Evolutionary conservation across 2,888 invertebrate genomes (phyloP).

Genomic region (Watsonalla binaria): DNA sequence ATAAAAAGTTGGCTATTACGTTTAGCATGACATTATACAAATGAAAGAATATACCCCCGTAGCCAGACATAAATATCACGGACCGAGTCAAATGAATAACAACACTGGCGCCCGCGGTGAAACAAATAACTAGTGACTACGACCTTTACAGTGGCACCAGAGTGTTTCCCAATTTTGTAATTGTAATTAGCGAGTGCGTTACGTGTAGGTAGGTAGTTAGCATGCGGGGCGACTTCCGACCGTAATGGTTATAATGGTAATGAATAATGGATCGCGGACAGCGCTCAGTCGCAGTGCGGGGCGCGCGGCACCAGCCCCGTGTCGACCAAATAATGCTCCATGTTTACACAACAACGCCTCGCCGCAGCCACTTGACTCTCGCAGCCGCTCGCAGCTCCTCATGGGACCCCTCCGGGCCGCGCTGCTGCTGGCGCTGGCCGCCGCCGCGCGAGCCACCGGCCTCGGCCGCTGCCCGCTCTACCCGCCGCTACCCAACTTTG

Average conservation of each 20-base stretch:
- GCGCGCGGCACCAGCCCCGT: conserved; percentile 14
- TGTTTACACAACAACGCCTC: conserved; percentile 30
- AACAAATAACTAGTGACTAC: not conserved
- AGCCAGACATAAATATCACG: too few relatives aligned
- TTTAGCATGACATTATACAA: too few relatives aligned
- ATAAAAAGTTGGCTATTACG: too few relatives aligned
- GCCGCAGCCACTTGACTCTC: not conserved
- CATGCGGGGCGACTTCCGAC: not conserved
- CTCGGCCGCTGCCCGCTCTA: conserved; percentile 84
- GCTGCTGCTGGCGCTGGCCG: conserved; percentile 39
- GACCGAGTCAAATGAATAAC: too few relatives aligned
- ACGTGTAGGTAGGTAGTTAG: not conserved
- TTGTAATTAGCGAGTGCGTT: not conserved
- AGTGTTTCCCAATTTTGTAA: not conserved
- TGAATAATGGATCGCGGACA: conserved; percentile 11
- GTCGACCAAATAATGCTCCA: conserved; percentile 35
- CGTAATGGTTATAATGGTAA: not conserved
- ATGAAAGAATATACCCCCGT: too few relatives aligned
- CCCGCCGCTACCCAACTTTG: conserved; percentile 81
- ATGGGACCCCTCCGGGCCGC: conserved; percentile 61
- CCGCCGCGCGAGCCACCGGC: conserved; percentile 64
- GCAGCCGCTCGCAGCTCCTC: not conserved
- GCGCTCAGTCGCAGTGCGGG: conserved; percentile 15
- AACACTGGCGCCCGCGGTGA: too few relatives aligned
- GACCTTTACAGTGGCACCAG: not conserved